Evolutionary conservation across 2,797 vertebrate species (phyloP), one percentile per base, ranked within the genome.

Genomic region (Falco columbarius): DNA sequence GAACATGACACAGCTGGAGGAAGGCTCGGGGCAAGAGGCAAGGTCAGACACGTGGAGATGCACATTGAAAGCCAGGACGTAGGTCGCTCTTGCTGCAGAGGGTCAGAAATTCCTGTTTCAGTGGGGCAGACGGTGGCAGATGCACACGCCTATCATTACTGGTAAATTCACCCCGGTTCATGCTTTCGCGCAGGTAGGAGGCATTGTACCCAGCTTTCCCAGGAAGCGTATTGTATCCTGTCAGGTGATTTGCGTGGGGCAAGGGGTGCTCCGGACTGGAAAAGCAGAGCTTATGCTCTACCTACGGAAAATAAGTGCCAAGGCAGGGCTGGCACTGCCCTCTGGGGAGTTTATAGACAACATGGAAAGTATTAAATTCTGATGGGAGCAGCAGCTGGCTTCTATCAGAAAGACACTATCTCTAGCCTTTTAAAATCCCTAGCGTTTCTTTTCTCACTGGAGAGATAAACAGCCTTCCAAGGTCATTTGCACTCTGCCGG

Each of bases 341-440:
- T n/a, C 42, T 7, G 22, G 38, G 59, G 34, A 86, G 17, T 51
- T 68, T 42, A 40, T 27, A 86, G 74, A 52, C 70, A 74, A 7
- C 42, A 26, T 0, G 26, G 42, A 20, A 84, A 77, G 72, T 81
- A 61, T 70, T 92, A 85, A 88, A 89, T 80, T 72, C 63, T 86
- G 77, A 92, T 81, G 81, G 94, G 55, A 89, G 71, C 81, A 92
- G 84, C 81, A 97, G 81, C 81, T 90, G 90, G 58, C 74, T 90
- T 40, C 59, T 14, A 16, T 54, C 44, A 30, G 61, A 89, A 81
- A 81, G 38, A 36, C 26, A 40, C 52, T 22, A 1, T 51, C 40
- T 63, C 63, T 13, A 44, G 26, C 70, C 52, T 86, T 63, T 62
- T 24, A 70, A 90, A 93, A 56, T 8, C 62, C 19, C 81, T 6